phyloP scores from a whole-genome alignment of 1,140 invertebrate species.

The Macrosteles quadrilineatus region DNA sequence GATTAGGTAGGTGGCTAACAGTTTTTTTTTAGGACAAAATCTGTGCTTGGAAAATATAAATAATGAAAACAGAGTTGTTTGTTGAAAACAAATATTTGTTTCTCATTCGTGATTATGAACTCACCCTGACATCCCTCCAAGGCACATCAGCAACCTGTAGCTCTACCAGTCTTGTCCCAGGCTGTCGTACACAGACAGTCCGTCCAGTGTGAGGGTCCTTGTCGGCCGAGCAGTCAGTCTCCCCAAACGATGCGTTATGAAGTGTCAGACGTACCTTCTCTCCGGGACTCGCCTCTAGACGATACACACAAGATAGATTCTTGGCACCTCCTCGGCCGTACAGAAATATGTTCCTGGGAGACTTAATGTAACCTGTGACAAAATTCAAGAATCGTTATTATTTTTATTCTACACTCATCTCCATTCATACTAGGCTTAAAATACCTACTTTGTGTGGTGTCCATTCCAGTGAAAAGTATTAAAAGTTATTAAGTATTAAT shows the following conservation, averaged over 20 bases:
- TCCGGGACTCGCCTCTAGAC: slow-evolving; percentile 68
- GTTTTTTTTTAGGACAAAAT: no score
- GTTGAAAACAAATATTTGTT: no score
- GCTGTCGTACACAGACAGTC: slow-evolving; percentile 52
- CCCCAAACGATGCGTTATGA: slow-evolving; percentile 71
- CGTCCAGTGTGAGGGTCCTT: slow-evolving; percentile 65
- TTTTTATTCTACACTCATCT: no score
- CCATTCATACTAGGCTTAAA: no score
- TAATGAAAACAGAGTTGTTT: no score
- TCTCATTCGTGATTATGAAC: no score
- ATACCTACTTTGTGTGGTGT: no score
- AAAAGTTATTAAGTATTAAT: no score
- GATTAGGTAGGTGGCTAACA: no score
- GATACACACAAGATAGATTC: slow-evolving; percentile 72
- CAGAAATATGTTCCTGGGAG: slow-evolving; percentile 77
- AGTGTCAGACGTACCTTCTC: slow-evolving; percentile 65
- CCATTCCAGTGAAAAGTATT: no score
- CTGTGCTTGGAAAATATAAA: no score
- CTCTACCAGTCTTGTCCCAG: slow-evolving; percentile 56
- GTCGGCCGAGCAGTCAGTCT: slow-evolving; percentile 64
- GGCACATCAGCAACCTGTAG: slow-evolving; percentile 62
- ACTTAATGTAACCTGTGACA: slow-evolving; percentile 51
- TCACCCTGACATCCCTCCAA: slow-evolving; percentile 59
- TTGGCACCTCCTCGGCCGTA: slow-evolving; percentile 75
- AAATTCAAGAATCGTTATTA: no score